A percentile compares a stretch with the other conserved stretches of the same genome.
phyloP scores from a whole-genome alignment of 92 coral and sea anemone species.

The Umimayanthus chanpuru region DNA sequence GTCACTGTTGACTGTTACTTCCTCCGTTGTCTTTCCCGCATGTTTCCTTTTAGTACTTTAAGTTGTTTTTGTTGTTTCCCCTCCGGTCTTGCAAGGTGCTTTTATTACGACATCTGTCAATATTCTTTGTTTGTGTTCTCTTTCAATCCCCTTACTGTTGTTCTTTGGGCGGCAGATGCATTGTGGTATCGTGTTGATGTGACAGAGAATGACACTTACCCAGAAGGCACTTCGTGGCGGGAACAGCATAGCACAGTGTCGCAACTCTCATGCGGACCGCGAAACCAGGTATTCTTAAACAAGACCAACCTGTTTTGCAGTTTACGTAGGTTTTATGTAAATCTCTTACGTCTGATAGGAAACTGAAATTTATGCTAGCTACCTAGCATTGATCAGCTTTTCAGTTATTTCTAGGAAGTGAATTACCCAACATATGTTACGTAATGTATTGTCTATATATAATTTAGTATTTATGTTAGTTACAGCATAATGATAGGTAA shows the following conservation, averaged over 20 bases:
- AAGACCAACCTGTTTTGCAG: neutral
- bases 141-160: neutral
- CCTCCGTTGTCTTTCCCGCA: neutral
- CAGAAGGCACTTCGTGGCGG: conserved; percentile 92
- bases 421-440: too few relatives aligned
- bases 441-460: too few relatives aligned
- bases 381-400: too few relatives aligned
- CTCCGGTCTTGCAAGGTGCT: neutral
- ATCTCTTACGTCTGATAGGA: neutral
- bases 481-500: too few relatives aligned
- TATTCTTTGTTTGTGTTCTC: neutral
- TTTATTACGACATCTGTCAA: neutral
- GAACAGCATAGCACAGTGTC: conserved; percentile 57
- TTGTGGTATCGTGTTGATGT: conserved; percentile 79
- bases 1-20: conserved; percentile 21
- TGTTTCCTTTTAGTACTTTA: too few relatives aligned
- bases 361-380: too few relatives aligned
- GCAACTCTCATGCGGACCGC: conserved; percentile 73
- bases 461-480: too few relatives aligned
- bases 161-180: conserved; percentile 42
- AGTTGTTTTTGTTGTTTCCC: neutral
- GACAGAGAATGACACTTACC: conserved; percentile 74
- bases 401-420: too few relatives aligned
- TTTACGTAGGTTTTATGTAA: too few relatives aligned
- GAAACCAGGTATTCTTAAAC: conserved; percentile 63